Percentiles rank a stretch among this genome's conserved stretches.
Evolutionary conservation across 2,113 vertebrate genomes (phyloP).

Genomic region (Brachyhypopomus gauderio): DNA sequence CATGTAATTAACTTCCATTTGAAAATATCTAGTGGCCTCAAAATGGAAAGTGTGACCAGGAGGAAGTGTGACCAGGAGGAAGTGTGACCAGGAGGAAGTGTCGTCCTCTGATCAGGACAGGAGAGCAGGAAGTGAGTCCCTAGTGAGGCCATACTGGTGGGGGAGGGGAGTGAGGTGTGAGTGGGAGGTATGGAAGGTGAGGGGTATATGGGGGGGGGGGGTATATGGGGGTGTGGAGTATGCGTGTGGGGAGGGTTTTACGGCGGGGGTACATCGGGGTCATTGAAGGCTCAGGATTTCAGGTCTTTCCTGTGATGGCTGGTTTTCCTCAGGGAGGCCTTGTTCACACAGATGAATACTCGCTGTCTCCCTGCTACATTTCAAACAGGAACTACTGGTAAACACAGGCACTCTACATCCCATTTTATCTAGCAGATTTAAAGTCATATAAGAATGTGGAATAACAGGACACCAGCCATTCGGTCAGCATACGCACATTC

Average conservation of each 20-base stretch:
- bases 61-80: not conserved
- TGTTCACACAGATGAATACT: not conserved
- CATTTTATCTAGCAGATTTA: not conserved
- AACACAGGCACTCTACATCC: not conserved
- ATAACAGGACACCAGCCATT: not conserved
- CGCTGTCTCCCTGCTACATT: not conserved
- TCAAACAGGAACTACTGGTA: constrained; percentile 5
- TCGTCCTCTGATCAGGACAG: too few relatives aligned
- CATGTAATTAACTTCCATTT: not conserved
- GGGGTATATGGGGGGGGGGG: too few relatives aligned
- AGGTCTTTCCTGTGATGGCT: not conserved
- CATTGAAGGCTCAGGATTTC: not conserved
- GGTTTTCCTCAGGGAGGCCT: not conserved
- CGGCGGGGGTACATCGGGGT: not conserved
- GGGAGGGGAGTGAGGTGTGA: not conserved
- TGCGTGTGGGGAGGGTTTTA: too few relatives aligned
- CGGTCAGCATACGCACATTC: not conserved
- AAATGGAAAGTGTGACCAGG: not conserved
- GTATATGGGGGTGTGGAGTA: too few relatives aligned
- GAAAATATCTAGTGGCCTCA: not conserved
- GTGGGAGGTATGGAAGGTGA: too few relatives aligned
- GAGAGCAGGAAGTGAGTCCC: not conserved
- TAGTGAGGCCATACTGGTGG: not conserved
- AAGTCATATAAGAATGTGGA: not conserved
- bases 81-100: not conserved